Base-by-base conservation (phyloP, 2,888 invertebrate species). In the Amphipyra tragopoginis region DNA sequence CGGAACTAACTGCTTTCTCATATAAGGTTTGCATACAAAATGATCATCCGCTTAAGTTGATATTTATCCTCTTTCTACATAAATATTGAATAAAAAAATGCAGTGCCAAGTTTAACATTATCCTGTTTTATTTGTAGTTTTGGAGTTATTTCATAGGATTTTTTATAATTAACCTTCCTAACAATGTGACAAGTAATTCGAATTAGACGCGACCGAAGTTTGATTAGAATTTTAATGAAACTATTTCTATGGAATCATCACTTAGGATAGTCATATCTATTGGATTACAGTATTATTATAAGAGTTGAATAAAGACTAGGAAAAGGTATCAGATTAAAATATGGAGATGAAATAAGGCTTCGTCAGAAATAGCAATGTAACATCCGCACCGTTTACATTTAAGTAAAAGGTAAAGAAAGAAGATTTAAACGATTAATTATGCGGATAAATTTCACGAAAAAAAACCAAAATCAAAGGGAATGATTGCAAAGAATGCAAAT, bases 401-500 rank as follows among this genome's bases (percentile, higher is more conserved):
- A 43, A 34, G 43, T 50, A 43, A 33, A 34, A 50, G 2, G 29
- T 5, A 53, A 50, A 44, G 14, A 58, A 62, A 59, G 6, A 26
- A 58, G 44, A 54, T 48, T 49, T 52, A 61, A 48, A n/a, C 14
- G 40, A 61, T 56, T 59, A 40, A 61, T 59, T 57, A 54, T 26
- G 36, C 39, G 26, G n/a, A 40, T 49, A 62, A 1, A 54, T 50
- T 55, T 38, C 5, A 51, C 40, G 53, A 34, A 56, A 33, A 59
- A 53, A 33, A 11, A 38, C 33, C n/a, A 51, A 45, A 55, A 40
- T 47, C 21, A 48, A 57, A 63, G 5, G 53, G 58, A 73, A 77
- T 68, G 65, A 57, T 72, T 66, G 42, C 55, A 73, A 70, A 70
- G 72, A 68, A 68, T 67, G 48, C 59, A 66, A 66, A 65, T 57